Evolutionary conservation across 1,140 invertebrate species (phyloP), one percentile per base, ranked within the genome.

Genomic region (Zaprionus gabonicus): DNA sequence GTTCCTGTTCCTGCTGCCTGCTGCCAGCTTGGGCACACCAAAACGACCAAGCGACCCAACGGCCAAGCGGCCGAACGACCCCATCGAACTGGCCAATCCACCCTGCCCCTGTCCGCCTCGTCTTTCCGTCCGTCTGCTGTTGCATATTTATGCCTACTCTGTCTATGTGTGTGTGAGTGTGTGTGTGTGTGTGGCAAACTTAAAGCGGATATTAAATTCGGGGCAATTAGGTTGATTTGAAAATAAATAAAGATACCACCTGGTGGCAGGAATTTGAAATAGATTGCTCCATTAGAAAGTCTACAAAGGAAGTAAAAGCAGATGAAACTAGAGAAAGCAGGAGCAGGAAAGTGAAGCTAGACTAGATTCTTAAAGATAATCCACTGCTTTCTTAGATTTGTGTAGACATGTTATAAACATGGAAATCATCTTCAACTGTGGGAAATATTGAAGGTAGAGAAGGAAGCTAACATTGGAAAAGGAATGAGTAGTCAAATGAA

Each of bases 191-290:
- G 41, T 46, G 73, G 58, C 84, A 81, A 87, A 88, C 84, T 83
- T 88, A 78, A 87, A 88, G 84, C 84, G 83, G 83, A 87, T 81
- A 87, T 87, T 87, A 78, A 87, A 87, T 87, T 87, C 83, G 71
- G 80, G 68, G 77, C 84, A 86, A 86, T 88, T 88, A 88, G 78
- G 73, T 49, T 64, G 57, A 58, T 59, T 63, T 41, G 49, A 72
- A 76, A 72, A 63, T 76, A 57, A 76, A 72, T 67, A 46, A 17
- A 72, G 63, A 31, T 51, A 41, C 28, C 58, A 63, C 66, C 66
- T 57, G 66, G 34, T 31, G 69, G 3, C 25, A 60, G 38, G 10
- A 23, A 15, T 51, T 25, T 10, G 36, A 38, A 28, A 31, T 31
- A 17, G 36, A 25, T 67, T 58, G n/a, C 13, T 6, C n/a, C n/a